Evolutionary conservation across 1,140 invertebrate genomes (phyloP).

Genomic region (Ips nitidus): DNA sequence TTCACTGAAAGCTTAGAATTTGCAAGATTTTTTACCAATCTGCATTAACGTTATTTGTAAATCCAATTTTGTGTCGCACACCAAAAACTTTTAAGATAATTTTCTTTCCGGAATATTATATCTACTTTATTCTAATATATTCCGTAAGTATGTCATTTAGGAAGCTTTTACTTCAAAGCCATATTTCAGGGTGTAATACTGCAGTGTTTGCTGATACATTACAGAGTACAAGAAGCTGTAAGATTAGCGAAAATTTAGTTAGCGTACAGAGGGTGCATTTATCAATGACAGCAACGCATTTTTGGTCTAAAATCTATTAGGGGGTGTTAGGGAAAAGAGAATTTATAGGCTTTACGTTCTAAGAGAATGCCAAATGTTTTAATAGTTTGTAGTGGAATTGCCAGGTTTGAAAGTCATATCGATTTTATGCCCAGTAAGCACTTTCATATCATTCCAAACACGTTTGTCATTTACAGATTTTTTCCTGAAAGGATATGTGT

Average conservation of each 20-base stretch:
- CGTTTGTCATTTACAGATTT: constrained; percentile 26
- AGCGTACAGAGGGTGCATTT: background rate
- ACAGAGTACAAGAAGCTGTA: background rate
- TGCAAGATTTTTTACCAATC: no score
- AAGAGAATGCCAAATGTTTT: no score
- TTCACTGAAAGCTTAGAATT: no score
- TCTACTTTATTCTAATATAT: constrained; percentile 3
- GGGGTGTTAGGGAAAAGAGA: background rate
- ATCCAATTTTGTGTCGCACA: background rate
- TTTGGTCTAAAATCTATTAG: background rate
- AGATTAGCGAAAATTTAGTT: constrained; percentile 4
- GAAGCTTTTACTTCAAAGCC: background rate
- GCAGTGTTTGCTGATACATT: constrained; percentile 1
- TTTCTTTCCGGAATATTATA: background rate
- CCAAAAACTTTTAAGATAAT: background rate
- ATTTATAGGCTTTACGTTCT: background rate
- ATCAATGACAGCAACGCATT: background rate
- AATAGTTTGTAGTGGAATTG: no score
- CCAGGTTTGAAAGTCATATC: background rate
- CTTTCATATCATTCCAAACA: constrained; percentile 10
- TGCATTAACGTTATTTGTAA: no score
- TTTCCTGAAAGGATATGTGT: constrained; percentile 10
- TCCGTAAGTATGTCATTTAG: background rate
- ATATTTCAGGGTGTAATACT: constrained; percentile 1
- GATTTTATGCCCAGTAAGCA: constrained; percentile 12